Percentiles rank a stretch among this genome's conserved stretches.
phyloP scores from a whole-genome alignment of 1,140 invertebrate species.

The Danaus plexippus region DNA sequence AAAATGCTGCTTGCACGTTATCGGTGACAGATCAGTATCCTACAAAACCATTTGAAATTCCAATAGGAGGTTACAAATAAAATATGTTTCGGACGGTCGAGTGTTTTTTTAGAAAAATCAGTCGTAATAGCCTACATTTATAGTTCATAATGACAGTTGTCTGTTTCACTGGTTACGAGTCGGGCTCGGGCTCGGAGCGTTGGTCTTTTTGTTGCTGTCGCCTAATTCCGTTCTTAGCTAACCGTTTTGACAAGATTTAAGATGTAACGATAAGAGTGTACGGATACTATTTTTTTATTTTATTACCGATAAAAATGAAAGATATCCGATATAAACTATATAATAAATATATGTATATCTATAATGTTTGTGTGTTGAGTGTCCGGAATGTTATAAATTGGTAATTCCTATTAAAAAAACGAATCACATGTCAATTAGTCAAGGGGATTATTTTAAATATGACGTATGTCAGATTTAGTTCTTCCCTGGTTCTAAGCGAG shows the following conservation, averaged over 20 bases:
- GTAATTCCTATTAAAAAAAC: conserved; percentile 9
- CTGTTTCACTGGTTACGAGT: conserved; percentile 11
- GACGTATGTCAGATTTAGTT: conserved; percentile 42
- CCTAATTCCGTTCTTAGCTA: conserved; percentile 66
- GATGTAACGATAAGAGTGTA: conserved; percentile 54
- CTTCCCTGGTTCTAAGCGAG: conserved; percentile 28
- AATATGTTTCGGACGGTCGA: conserved; percentile 21
- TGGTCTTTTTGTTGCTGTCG: conserved; percentile 63
- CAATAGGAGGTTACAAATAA: conserved; percentile 46
- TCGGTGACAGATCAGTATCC: conserved; percentile 67
- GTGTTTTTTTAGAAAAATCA: too few relatives aligned
- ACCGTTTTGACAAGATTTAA: conserved; percentile 67
- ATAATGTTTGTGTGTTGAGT: too few relatives aligned
- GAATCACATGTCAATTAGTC: conserved; percentile 17
- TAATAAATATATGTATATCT: too few relatives aligned
- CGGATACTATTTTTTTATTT: conserved; percentile 23
- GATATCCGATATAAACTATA: too few relatives aligned
- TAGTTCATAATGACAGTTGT: background rate
- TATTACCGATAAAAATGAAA: conserved; percentile 1
- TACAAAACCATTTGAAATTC: conserved; percentile 56
- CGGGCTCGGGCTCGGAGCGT: conserved; percentile 24
- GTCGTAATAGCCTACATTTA: too few relatives aligned
- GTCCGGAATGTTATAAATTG: conserved; percentile 1
- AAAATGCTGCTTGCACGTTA: conserved; percentile 53
- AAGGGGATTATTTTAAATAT: conserved; percentile 32